phyloP scores from a whole-genome alignment of 2,113 vertebrate species.

The Megaleporinus macrocephalus region DNA sequence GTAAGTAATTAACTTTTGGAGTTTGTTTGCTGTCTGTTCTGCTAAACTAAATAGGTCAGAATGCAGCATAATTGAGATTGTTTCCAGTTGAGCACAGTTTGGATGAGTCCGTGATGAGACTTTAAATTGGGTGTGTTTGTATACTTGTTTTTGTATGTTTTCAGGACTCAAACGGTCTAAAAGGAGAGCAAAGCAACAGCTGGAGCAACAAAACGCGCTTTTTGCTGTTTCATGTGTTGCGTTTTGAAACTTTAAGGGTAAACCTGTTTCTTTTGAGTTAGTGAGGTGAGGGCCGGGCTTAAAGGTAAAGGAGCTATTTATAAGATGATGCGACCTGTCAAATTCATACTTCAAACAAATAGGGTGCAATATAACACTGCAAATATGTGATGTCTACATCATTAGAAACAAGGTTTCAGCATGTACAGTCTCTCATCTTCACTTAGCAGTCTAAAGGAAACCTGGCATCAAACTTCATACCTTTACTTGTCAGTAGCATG shows the following conservation, averaged over 20 bases:
- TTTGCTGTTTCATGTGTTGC: too few relatives aligned
- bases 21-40: slow-evolving; percentile 9
- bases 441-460: too few relatives aligned
- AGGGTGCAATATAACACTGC: too few relatives aligned
- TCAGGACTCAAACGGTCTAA: neutral
- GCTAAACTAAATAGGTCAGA: slow-evolving; percentile 10
- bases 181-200: neutral
- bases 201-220: neutral
- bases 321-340: too few relatives aligned
- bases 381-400: too few relatives aligned
- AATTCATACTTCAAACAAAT: too few relatives aligned
- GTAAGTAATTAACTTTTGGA: neutral
- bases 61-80: slow-evolving; percentile 10
- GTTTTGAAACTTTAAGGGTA: neutral
- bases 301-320: too few relatives aligned
- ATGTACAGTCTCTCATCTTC: too few relatives aligned
- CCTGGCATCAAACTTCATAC: too few relatives aligned
- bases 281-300: neutral
- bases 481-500: too few relatives aligned
- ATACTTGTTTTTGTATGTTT: neutral
- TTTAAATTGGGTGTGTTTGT: neutral
- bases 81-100: neutral
- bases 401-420: too few relatives aligned
- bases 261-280: neutral
- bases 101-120: slow-evolving; percentile 23